Percentiles rank a stretch among this genome's conserved stretches.
Evolutionary conservation across 2,797 vertebrate genomes (phyloP).

Genomic region (Tapera naevia): DNA sequence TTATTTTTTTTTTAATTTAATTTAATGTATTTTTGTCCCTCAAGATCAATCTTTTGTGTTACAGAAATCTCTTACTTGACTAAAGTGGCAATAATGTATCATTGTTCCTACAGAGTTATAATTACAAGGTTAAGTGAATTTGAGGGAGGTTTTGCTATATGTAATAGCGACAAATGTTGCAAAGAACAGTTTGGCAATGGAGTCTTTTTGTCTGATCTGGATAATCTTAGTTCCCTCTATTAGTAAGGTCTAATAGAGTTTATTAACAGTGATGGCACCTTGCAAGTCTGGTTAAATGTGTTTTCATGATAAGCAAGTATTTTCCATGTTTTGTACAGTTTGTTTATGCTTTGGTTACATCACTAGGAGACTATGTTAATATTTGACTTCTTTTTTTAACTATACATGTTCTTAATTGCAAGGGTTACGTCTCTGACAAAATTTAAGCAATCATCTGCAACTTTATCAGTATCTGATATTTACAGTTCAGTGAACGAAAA

Average conservation of each 20-base stretch:
- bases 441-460: background rate
- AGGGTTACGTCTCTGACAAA: background rate
- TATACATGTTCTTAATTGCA: background rate
- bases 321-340: conserved; percentile 5
- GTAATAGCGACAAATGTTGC: background rate
- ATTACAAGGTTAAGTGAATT: background rate
- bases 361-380: background rate
- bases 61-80: background rate
- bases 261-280: background rate
- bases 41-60: background rate
- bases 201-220: background rate
- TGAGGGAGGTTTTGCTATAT: background rate
- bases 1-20: background rate
- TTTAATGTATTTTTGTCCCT: background rate
- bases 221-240: background rate
- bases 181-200: background rate
- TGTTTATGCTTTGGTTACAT: background rate
- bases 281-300: background rate
- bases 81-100: background rate
- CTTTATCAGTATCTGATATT: background rate
- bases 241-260: background rate
- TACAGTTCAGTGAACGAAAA: conserved; percentile 14
- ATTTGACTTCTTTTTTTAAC: background rate
- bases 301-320: background rate
- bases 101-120: background rate